These are phyloP conservation scores for Rhimphoctona megacephalus DNA, from an alignment of 2,888 invertebrate species.

Conservation along the genomic window DNA sequence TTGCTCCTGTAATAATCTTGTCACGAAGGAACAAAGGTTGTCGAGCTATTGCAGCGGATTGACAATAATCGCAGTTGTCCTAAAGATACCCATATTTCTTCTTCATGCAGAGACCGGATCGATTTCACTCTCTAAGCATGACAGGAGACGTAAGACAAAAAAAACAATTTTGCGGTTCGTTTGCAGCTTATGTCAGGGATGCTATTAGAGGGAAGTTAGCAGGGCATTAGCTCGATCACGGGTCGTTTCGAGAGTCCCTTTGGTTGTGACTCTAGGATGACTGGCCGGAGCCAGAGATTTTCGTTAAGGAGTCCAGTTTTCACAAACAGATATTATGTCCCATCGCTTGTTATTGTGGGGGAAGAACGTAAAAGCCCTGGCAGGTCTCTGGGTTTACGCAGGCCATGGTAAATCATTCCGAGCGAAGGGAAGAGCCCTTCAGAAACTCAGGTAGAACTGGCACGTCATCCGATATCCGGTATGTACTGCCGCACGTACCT, in stretches of 20 bases:
- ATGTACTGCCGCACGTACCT: constrained; percentile 29
- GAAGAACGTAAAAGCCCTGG: constrained; percentile 71
- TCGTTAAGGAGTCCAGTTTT: constrained; percentile 67
- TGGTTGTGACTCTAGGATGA: constrained; percentile 55
- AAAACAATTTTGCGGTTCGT: constrained; percentile 41
- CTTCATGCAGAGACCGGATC: not conserved
- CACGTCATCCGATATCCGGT: constrained; percentile 65
- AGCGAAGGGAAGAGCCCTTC: not conserved
- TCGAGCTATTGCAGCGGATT: not conserved
- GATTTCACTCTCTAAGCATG: constrained; percentile 15
- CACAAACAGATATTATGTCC: constrained; percentile 69
- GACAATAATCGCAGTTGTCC: not conserved
- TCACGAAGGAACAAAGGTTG: not conserved
- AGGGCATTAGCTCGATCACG: constrained; percentile 54
- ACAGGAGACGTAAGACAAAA: not conserved
- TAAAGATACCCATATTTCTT: not conserved
- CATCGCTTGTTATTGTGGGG: constrained; percentile 70
- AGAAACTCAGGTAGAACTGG: constrained; percentile 71
- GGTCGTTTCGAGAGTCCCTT: not conserved
- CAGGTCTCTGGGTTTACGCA: constrained; percentile 79
- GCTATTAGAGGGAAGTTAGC: constrained; percentile 43
- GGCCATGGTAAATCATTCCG: constrained; percentile 78
- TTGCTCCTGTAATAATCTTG: not conserved
- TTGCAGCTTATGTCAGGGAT: constrained; percentile 21
- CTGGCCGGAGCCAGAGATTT: constrained; percentile 59